These are phyloP conservation scores for Limnephilus marmoratus DNA, from an alignment of 2,888 invertebrate species.

Conservation along the genomic window DNA sequence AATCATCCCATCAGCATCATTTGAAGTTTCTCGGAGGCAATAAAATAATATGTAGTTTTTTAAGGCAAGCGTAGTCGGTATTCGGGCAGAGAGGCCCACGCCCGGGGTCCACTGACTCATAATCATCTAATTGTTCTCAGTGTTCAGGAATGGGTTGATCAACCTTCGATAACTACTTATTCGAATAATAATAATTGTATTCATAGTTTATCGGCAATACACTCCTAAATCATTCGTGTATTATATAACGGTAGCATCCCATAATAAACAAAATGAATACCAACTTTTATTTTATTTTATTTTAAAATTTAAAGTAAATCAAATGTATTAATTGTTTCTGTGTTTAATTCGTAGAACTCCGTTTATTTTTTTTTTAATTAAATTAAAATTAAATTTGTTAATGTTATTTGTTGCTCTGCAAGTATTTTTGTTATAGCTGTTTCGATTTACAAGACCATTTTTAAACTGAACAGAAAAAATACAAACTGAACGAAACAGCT, in stretches of 20 bases:
- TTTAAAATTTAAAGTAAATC: no score
- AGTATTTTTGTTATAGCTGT: no score
- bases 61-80: neutral
- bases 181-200: neutral
- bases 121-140: neutral
- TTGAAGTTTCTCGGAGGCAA: neutral
- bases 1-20: neutral
- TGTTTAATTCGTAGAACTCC: no score
- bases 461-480: no score
- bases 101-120: neutral
- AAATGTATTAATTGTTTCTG: no score
- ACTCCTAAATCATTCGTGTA: neutral
- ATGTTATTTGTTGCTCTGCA: no score
- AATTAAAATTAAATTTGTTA: no score
- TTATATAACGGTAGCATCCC: neutral
- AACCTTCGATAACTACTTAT: neutral
- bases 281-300: no score
- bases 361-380: no score
- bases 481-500: no score
- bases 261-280: neutral
- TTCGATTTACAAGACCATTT: no score
- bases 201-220: neutral
- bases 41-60: neutral
- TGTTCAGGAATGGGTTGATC: neutral
- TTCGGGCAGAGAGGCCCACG: neutral